A percentile compares a stretch with the other conserved stretches of the same genome.
Evolutionary conservation across 2,113 vertebrate species (phyloP).

Genomic region (Nannospalax galili): DNA sequence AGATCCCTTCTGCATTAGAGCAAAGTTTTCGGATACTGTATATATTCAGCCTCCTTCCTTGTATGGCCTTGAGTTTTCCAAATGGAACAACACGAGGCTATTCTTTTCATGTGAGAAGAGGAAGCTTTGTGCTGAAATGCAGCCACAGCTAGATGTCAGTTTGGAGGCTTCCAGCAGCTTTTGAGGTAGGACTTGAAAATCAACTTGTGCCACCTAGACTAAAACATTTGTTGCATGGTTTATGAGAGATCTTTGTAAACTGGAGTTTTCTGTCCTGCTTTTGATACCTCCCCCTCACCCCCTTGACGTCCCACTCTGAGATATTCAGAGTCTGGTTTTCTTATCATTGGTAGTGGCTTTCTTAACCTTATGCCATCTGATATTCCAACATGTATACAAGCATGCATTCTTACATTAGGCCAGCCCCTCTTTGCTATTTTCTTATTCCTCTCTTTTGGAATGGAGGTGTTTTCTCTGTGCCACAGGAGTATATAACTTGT

Average conservation of each 20-base stretch:
- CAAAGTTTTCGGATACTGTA: not conserved
- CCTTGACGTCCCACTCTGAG: not conserved
- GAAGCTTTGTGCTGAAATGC: not conserved
- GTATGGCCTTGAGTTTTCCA: not conserved
- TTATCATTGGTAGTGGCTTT: not conserved
- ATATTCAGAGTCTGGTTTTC: not conserved
- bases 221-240: not conserved
- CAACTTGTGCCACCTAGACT: not conserved
- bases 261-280: not conserved
- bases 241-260: not conserved
- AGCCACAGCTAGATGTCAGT: not conserved
- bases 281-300: not conserved
- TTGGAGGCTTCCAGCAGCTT: not conserved
- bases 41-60: not conserved
- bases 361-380: not conserved
- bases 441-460: not conserved
- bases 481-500: not conserved
- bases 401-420: not conserved
- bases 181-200: not conserved
- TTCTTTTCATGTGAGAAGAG: not conserved
- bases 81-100: not conserved
- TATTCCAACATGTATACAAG: not conserved
- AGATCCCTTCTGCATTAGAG: not conserved
- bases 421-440: not conserved
- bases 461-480: not conserved